Base-by-base conservation (phyloP, 1,140 invertebrate species). In the Leptinotarsa undecemlineata region DNA sequence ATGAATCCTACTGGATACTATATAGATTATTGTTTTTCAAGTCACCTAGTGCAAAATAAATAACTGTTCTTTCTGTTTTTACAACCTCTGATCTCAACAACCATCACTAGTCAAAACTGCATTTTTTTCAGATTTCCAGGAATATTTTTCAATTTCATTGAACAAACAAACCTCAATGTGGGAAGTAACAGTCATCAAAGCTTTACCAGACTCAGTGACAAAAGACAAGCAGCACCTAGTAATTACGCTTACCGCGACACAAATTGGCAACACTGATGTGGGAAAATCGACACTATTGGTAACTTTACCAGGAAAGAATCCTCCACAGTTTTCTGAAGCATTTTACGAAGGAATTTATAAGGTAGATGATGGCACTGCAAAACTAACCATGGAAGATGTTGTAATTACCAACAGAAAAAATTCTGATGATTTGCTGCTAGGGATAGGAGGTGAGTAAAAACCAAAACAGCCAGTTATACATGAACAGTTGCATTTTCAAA, bases 221-320 rank as follows among this genome's bases (percentile, higher is more conserved):
- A 57, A 3, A 26, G 2, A 51, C 4, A 11, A 57, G 66, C 48
- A 15, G 47, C 0, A 61, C 47, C 48, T 78, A 26, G n/a, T 67
- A 60, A 17, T 68, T 5, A 74, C 51, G 33, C 57, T 78, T 14
- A 57, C 48, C 57, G 77, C 70, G 21, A 64, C 20, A 21, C 26
- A 67, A 62, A 57, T 5, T 4, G 72, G 68, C 42, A 60, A 63
- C 14, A 71, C 17, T 11, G 61, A n/a, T 14, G 21, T 77, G 6
- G 76, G 76, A 67, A 73, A 67, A 63, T 33, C 74, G 4, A 74
- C 57, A 67, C 48, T 79, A 14, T 51, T 73, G 17, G 42, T 77
- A 14, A 64, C 70, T 42, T 72, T 79, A 19, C 74, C 74, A 3
- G 23, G 1, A 67, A 48, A 60, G 21, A 51, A 33, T 2, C 48